These are phyloP conservation scores for Phlogophora meticulosa DNA, from an alignment of 2,888 invertebrate genomes.

Conservation along the genomic window DNA sequence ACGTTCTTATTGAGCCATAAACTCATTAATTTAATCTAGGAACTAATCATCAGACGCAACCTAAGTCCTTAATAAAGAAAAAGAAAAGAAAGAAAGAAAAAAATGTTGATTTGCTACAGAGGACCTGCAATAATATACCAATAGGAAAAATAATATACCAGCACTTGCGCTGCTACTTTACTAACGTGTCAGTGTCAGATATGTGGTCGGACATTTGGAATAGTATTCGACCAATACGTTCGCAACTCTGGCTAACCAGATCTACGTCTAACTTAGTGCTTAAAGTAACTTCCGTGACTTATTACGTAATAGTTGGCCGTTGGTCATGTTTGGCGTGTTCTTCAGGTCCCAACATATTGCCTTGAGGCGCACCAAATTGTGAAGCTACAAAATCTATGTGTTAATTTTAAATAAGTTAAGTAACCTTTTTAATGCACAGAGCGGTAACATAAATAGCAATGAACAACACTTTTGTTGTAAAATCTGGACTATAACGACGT, in stretches of 20 bases:
- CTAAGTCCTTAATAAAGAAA: no score
- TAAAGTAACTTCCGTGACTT: not conserved
- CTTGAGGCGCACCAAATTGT: constrained; percentile 6
- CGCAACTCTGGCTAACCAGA: not conserved
- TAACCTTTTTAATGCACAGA: not conserved
- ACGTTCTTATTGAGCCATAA: no score
- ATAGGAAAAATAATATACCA: no score
- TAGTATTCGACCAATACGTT: not conserved
- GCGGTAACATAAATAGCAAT: not conserved
- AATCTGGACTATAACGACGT: not conserved
- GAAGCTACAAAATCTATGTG: not conserved
- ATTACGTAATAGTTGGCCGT: no score
- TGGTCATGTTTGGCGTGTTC: not conserved
- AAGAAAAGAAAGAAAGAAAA: no score
- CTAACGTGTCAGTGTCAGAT: not conserved
- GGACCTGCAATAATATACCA: no score
- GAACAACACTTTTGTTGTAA: not conserved
- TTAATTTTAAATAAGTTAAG: not conserved
- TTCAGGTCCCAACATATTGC: constrained; percentile 4
- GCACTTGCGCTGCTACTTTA: no score
- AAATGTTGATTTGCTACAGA: no score
- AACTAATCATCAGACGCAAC: no score
- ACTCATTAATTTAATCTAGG: no score
- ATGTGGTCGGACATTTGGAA: not conserved
- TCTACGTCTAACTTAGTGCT: no score